Percentiles rank a stretch among this genome's conserved stretches.
These are phyloP conservation scores for Lutra lutra DNA, from an alignment of 2,797 vertebrate species.

Conservation along the genomic window DNA sequence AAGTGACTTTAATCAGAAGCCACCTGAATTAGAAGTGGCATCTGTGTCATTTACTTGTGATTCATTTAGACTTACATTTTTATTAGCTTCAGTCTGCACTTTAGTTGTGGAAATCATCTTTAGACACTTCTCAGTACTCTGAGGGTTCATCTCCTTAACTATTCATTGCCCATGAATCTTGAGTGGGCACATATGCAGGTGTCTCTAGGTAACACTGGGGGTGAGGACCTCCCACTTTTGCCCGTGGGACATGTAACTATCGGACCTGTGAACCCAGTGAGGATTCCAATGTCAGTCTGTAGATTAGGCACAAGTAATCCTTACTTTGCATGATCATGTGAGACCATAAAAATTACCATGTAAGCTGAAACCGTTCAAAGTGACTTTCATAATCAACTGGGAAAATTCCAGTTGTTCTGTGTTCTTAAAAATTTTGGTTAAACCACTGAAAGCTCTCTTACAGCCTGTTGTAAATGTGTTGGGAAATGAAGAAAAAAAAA, in stretches of 20 bases:
- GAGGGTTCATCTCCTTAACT: neutral
- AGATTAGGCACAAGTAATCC: neutral
- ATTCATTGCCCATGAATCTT: neutral
- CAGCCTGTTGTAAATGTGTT: neutral
- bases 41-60: neutral
- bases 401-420: neutral
- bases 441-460: neutral
- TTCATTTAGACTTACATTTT: neutral
- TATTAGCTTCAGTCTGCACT: neutral
- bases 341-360: neutral
- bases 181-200: neutral
- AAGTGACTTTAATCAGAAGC: neutral
- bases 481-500: neutral
- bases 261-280: neutral
- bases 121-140: neutral
- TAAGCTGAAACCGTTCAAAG: neutral
- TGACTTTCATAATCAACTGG: neutral
- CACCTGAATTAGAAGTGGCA: neutral
- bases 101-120: neutral
- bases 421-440: neutral
- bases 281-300: neutral
- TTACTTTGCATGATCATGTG: neutral
- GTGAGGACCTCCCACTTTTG: neutral
- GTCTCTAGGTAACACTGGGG: neutral
- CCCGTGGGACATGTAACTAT: neutral